Evolutionary conservation across 2,888 invertebrate species (phyloP).

Genomic region (Watsonalla cultraria): DNA sequence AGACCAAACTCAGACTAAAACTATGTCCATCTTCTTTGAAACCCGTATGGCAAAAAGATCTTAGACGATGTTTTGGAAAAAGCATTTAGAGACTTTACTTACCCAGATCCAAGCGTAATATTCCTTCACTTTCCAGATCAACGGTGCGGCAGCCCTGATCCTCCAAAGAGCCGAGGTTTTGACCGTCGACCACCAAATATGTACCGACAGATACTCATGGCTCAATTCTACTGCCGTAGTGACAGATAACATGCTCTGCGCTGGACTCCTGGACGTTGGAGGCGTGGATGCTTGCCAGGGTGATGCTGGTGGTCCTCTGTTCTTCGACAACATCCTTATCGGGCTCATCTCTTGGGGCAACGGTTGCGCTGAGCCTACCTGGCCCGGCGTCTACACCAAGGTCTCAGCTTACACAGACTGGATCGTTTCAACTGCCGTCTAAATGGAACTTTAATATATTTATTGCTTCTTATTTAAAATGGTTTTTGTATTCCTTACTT

Average conservation of each 20-base stretch:
- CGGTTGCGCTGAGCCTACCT: conserved; percentile 63
- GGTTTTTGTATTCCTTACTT: neutral
- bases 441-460: neutral
- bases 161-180: conserved; percentile 40
- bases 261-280: conserved; percentile 21
- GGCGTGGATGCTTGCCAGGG: conserved; percentile 31
- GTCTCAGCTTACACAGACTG: conserved; percentile 46
- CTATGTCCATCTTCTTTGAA: too few species aligned
- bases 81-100: too few species aligned
- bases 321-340: conserved; percentile 41
- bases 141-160: conserved; percentile 22
- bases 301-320: conserved; percentile 64
- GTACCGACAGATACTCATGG: conserved; percentile 36
- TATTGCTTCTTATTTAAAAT: neutral
- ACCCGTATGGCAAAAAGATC: too few species aligned
- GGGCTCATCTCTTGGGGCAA: conserved; percentile 73
- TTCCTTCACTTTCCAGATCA: conserved; percentile 11
- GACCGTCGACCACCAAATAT: conserved; percentile 41
- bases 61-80: too few species aligned
- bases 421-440: conserved; percentile 21
- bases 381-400: conserved; percentile 73
- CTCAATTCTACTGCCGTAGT: conserved; percentile 14
- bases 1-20: too few species aligned
- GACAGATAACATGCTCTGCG: conserved; percentile 45
- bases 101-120: too few species aligned